phyloP scores from a whole-genome alignment of 2,113 vertebrate species.

The human region GRCh38 chr14:76499501-76500000 shows the following conservation, averaged over 20 bases:
- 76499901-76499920: background rate
- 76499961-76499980: background rate
- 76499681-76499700: background rate
- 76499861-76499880: rapidly evolving
- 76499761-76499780: background rate
- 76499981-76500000: background rate
- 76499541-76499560: background rate
- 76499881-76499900: no score
- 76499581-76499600: no score
- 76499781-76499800: background rate
- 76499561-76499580: background rate
- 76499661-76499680: background rate
- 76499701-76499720: background rate
- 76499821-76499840: background rate
- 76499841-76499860: background rate
- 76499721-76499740: background rate
- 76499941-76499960: background rate
- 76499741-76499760: background rate
- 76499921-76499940: background rate
- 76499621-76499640: background rate
- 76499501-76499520: no score
- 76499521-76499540: background rate
- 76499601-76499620: background rate
- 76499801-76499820: rapidly evolving
- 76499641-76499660: rapidly evolving